phyloP scores from a whole-genome alignment of 2,113 vertebrate species.

The rat (Rattus norvegicus) region GRCr8 NC_086022.1:33307501-33308000 shows the following conservation, averaged over 20 bases:
- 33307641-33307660: background rate
- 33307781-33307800: slow-evolving; percentile 8
- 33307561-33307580: background rate
- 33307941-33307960: slow-evolving; percentile 66
- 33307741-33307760: background rate
- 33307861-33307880: slow-evolving; percentile 12
- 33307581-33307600: background rate
- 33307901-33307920: slow-evolving; percentile 62
- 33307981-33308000: slow-evolving; percentile 65
- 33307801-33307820: background rate
- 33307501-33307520: background rate
- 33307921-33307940: slow-evolving; percentile 65
- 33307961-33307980: slow-evolving; percentile 63
- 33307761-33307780: background rate
- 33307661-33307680: background rate
- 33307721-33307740: background rate
- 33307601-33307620: background rate
- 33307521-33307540: background rate
- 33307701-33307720: background rate
- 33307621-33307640: background rate
- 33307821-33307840: slow-evolving; percentile 16
- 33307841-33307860: background rate
- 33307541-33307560: background rate
- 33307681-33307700: background rate
- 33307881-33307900: slow-evolving; percentile 57